A percentile compares a stretch with the other conserved stretches of the same genome.
These are phyloP conservation scores for Tetragnatha versicolor DNA, from an alignment of 1,140 invertebrate genomes.

Conservation along the genomic window DNA sequence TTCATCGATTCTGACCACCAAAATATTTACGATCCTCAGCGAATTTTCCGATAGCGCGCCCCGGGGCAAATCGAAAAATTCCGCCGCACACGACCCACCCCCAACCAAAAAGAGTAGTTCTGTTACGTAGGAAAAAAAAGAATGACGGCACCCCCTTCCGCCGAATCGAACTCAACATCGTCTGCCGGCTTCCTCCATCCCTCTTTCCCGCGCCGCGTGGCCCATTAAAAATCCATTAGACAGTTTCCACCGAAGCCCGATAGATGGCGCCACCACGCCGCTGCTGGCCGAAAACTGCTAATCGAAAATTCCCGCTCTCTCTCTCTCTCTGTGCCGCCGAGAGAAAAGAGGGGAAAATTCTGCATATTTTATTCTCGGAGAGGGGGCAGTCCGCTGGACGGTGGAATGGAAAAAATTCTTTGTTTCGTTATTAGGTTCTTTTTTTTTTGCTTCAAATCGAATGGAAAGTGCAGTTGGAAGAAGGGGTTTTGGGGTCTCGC, in stretches of 20 bases:
- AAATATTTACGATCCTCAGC: no score
- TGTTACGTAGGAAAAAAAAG: no score
- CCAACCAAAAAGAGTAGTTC: no score
- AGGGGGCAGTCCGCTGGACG: slow-evolving; percentile 24
- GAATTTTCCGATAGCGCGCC: no score
- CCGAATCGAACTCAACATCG: not conserved
- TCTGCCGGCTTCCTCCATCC: not conserved
- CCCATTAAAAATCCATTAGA: slow-evolving; percentile 55
- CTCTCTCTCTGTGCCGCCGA: not conserved
- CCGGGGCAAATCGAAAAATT: no score
- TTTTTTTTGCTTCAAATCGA: no score
- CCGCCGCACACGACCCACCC: no score
- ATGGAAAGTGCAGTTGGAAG: slow-evolving; percentile 20
- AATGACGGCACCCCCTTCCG: no score
- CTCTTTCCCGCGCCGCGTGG: not conserved
- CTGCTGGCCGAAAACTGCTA: not conserved
- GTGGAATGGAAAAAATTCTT: not conserved
- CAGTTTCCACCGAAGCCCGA: not conserved
- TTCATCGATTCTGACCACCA: no score
- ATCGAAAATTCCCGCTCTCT: not conserved
- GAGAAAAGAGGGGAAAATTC: slow-evolving; percentile 1
- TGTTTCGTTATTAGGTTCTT: no score
- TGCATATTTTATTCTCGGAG: slow-evolving; percentile 50
- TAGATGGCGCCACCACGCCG: slow-evolving; percentile 44
- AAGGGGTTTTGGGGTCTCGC: not conserved